Evolutionary conservation across 2,888 invertebrate genomes (phyloP).

Genomic region (Gastracanthus pulcherrimus): DNA sequence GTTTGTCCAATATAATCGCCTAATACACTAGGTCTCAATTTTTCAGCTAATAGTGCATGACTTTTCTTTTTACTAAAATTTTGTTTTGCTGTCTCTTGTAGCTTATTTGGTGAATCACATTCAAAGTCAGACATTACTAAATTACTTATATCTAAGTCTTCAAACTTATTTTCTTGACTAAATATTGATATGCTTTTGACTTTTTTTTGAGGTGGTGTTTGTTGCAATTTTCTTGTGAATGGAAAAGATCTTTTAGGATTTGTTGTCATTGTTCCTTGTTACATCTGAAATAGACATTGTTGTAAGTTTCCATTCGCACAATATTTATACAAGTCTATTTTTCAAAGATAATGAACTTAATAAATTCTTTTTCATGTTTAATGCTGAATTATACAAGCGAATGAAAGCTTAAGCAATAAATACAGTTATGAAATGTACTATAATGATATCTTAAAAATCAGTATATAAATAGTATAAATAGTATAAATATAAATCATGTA

Average conservation of each 20-base stretch:
- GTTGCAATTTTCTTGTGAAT: background rate
- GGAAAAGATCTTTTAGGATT: conserved; percentile 15
- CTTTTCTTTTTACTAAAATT: conserved; percentile 2
- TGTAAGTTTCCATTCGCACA: background rate
- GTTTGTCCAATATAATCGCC: conserved; percentile 86
- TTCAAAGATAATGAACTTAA: no score
- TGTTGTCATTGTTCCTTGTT: background rate
- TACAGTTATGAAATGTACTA: background rate
- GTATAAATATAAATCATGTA: no score
- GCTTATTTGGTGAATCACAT: background rate
- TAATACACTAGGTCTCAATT: conserved; percentile 83
- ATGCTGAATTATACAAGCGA: no score
- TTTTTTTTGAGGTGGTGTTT: conserved; percentile 22
- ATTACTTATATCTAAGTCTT: background rate
- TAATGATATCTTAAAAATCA: background rate
- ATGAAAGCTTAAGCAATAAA: background rate
- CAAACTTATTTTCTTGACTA: background rate
- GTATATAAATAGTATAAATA: no score
- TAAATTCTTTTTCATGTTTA: no score
- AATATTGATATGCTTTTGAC: background rate
- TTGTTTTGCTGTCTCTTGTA: background rate
- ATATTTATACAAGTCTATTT: background rate
- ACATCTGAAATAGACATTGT: background rate
- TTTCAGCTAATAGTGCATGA: conserved; percentile 80
- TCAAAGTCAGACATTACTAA: background rate